Conservation (phyloP, 2,888 invertebrate genomes). For the Scelioninae gen. 2 region DNA sequence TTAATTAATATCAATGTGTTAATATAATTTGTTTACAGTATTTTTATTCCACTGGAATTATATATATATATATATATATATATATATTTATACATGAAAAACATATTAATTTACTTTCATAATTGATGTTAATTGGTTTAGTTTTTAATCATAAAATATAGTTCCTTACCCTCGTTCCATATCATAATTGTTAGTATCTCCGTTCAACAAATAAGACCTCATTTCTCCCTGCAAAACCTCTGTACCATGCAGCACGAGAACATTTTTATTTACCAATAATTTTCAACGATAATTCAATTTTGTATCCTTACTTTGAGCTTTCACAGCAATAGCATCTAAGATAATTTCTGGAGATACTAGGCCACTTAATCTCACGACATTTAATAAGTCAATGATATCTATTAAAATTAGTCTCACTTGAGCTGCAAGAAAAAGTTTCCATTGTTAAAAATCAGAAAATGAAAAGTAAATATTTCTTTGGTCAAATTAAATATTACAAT, state of each 20-base stretch:
- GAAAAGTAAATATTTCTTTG: constrained; percentile 2
- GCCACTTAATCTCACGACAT: constrained; percentile 90
- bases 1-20: no score
- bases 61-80: no score
- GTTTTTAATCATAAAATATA: constrained; percentile 2
- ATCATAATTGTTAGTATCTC: constrained; percentile 90
- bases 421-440: constrained; percentile 63
- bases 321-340: constrained; percentile 94
- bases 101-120: no score
- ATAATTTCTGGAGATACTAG: constrained; percentile 92
- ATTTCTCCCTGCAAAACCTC: constrained; percentile 94
- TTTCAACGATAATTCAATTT: constrained; percentile 91
- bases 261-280: constrained; percentile 92
- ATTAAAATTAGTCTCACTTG: constrained; percentile 88
- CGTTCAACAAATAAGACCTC: constrained; percentile 90
- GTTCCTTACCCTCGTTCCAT: constrained; percentile 88
- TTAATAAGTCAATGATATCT: constrained; percentile 90
- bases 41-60: no score
- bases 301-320: constrained; percentile 86
- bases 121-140: no score
- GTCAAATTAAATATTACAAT: not conserved
- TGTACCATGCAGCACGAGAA: constrained; percentile 86
- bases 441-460: constrained; percentile 9
- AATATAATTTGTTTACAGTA: no score
- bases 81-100: no score